A percentile compares a stretch with the other conserved stretches of the same genome.
Evolutionary conservation across 2,888 invertebrate species (phyloP).

Genomic region (Corbicula japonica): DNA sequence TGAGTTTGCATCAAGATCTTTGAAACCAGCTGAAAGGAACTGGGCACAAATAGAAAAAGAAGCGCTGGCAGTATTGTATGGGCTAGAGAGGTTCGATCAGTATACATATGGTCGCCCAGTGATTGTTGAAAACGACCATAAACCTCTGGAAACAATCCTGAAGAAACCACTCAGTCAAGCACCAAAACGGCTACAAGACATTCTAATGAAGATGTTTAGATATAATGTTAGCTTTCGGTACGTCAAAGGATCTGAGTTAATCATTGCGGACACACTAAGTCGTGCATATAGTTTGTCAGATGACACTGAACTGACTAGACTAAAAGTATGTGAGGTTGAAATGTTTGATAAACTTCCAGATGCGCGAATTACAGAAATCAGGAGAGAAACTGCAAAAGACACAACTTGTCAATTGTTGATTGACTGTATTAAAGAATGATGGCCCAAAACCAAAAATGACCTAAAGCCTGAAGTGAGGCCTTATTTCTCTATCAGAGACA

Average conservation of each 20-base stretch:
- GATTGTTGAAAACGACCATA: constrained; percentile 46
- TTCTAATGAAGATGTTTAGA: constrained; percentile 51
- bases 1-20: constrained; percentile 43
- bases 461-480: background rate
- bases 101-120: constrained; percentile 26
- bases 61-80: constrained; percentile 23
- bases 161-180: constrained; percentile 50
- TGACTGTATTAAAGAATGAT: constrained; percentile 6
- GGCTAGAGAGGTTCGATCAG: constrained; percentile 1
- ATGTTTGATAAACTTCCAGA: constrained; percentile 15
- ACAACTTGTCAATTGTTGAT: background rate
- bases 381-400: background rate
- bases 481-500: constrained; percentile 39
- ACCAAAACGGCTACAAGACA: constrained; percentile 46
- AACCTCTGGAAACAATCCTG: constrained; percentile 42
- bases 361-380: constrained; percentile 4
- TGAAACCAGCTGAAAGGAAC: constrained; percentile 28
- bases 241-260: constrained; percentile 34
- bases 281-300: constrained; percentile 23
- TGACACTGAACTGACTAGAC: background rate
- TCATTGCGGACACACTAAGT: constrained; percentile 53
- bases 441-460: background rate
- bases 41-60: constrained; percentile 55
- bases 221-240: constrained; percentile 52
- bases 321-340: constrained; percentile 1